These are phyloP conservation scores for Rachycentron canadum DNA, from an alignment of 2,797 vertebrate genomes.

Conservation along the genomic window DNA sequence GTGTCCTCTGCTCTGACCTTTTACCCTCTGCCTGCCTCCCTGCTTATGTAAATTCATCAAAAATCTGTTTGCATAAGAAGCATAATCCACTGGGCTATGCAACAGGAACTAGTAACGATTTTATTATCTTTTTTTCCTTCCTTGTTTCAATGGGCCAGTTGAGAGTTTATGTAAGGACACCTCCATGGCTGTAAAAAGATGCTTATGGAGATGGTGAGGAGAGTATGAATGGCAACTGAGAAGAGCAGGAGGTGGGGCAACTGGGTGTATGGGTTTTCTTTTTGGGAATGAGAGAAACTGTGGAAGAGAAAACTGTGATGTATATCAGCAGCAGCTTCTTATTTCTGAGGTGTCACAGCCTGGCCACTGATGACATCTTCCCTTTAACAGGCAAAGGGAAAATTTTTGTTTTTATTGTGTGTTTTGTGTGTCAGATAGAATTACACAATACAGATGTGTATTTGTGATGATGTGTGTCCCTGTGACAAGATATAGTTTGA, in stretches of 20 bases:
- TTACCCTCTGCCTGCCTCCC: slow-evolving; percentile 23
- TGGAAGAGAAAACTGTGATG: background rate
- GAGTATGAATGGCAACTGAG: slow-evolving; percentile 16
- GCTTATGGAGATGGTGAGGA: slow-evolving; percentile 28
- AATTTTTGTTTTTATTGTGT: background rate
- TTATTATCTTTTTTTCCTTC: slow-evolving; percentile 52
- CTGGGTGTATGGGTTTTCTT: slow-evolving; percentile 11
- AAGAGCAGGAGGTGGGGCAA: background rate
- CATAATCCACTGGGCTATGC: slow-evolving; percentile 71
- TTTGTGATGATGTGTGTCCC: slow-evolving; percentile 3
- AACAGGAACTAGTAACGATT: slow-evolving; percentile 56
- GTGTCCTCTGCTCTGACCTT: slow-evolving; percentile 44
- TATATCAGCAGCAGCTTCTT: background rate
- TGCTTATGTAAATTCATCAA: slow-evolving; percentile 80
- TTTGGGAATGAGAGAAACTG: background rate
- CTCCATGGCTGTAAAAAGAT: slow-evolving; percentile 18
- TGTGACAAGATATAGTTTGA: slow-evolving; percentile 10
- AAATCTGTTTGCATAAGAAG: slow-evolving; percentile 84
- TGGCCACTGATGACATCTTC: background rate
- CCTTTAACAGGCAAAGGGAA: background rate
- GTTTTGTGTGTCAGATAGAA: slow-evolving; percentile 22
- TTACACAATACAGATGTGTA: slow-evolving; percentile 50
- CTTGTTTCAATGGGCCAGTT: slow-evolving; percentile 23
- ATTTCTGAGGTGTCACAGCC: background rate
- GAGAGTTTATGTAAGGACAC: slow-evolving; percentile 57